A percentile compares a stretch with the other conserved stretches of the same genome.
phyloP scores from a whole-genome alignment of 1,140 invertebrate genomes.

The Drosophila kanapiae region DNA sequence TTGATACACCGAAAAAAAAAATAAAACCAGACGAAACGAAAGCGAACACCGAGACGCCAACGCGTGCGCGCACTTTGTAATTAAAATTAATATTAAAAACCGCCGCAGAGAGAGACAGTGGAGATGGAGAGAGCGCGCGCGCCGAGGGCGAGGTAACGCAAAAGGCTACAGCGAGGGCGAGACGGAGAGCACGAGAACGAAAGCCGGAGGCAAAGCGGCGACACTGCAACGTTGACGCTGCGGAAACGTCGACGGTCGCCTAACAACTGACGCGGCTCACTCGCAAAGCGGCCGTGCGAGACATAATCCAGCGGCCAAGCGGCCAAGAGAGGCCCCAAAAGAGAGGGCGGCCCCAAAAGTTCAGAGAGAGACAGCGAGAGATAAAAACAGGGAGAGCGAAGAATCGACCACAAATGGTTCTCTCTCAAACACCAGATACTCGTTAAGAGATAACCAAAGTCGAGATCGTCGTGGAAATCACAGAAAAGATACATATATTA shows the following conservation, averaged over 20 bases:
- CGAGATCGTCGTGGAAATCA: background rate
- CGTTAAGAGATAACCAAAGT: background rate
- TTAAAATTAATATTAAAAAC: conserved; percentile 32
- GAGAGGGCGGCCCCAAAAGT: conserved; percentile 13
- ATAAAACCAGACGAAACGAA: conserved; percentile 5
- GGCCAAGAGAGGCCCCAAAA: conserved; percentile 37
- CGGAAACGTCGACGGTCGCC: conserved; percentile 73
- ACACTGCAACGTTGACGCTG: conserved; percentile 49
- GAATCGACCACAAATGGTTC: conserved; percentile 8
- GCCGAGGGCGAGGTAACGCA: background rate
- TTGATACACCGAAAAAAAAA: conserved; percentile 46
- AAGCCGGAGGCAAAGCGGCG: conserved; percentile 30
- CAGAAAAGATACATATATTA: too few relatives aligned
- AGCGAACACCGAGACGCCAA: conserved; percentile 41
- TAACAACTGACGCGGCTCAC: conserved; percentile 65
- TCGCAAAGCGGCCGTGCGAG: conserved; percentile 14
- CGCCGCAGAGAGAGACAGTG: conserved; percentile 8
- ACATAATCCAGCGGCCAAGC: background rate
- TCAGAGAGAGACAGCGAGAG: conserved; percentile 5
- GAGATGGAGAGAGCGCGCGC: background rate
- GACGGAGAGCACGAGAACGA: conserved; percentile 14
- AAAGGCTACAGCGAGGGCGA: conserved; percentile 6
- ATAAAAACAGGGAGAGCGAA: conserved; percentile 10
- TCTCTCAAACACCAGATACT: background rate
- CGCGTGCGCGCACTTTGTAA: conserved; percentile 58